A percentile compares a stretch with the other conserved stretches of the same genome.
phyloP scores from a whole-genome alignment of 2,888 invertebrate genomes.

The Ornithoptera priamus region DNA sequence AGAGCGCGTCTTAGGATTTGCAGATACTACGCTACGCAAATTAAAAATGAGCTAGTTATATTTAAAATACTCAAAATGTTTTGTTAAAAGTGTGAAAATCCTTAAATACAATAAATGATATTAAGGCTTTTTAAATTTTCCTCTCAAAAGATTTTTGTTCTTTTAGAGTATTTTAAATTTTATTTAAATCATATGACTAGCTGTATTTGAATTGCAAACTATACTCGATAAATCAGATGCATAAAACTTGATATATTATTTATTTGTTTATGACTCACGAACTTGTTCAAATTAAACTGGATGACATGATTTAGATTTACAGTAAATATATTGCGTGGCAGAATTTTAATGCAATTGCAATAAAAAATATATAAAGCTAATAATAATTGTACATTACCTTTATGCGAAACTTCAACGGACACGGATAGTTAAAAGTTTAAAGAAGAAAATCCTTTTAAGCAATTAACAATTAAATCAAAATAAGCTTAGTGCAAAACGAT shows the following conservation, averaged over 20 bases:
- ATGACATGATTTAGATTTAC: not conserved
- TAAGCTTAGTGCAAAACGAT: not conserved
- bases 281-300: not conserved
- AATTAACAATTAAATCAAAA: not conserved
- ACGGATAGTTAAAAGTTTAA: not conserved
- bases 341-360: not conserved
- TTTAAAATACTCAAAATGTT: too few species aligned
- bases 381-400: not conserved
- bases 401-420: not conserved
- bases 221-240: not conserved
- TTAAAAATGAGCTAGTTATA: too few species aligned
- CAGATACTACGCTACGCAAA: too few species aligned
- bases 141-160: not conserved
- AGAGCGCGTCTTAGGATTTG: too few species aligned
- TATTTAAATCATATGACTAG: not conserved
- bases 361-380: not conserved
- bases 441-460: not conserved
- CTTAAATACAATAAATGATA: too few species aligned
- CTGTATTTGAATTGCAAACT: not conserved
- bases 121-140: too few species aligned
- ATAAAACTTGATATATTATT: slow-evolving; percentile 1
- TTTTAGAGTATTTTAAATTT: not conserved
- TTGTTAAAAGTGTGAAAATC: too few species aligned
- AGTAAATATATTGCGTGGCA: not conserved
- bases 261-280: not conserved